Evolutionary conservation across 2,113 vertebrate species (phyloP), one percentile per base, ranked within the genome.

Genomic region (Myotis davidii): DNA sequence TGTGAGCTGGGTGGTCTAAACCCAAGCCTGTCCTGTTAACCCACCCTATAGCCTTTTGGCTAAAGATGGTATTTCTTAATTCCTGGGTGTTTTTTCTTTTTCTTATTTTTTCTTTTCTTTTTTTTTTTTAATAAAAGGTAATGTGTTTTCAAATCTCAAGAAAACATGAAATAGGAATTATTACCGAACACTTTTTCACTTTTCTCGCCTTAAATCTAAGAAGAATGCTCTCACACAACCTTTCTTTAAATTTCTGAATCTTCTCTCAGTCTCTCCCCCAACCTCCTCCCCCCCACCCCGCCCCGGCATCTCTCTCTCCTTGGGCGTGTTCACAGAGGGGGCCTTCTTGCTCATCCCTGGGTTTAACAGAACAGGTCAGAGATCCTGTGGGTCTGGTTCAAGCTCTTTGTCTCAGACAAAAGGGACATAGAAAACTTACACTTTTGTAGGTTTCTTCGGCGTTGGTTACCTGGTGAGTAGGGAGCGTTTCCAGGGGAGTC

Each of bases 401-500:
- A 12, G 52, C 69, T 69, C 34, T 88, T 67, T 73, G 61, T 37
- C 32, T 95, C 17, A 7, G 81, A 18, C 64, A 8, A 25, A 69
- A 1, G 42, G 39, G 9, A 65, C 45, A 67, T 2, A 39, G 69
- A 11, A 56, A 81, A 65, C 39, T 70, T 67, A 65, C 37, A 23
- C 67, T 93, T 90, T 61, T 59, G 48, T 42, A 18, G 48, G 73
- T 92, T 64, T 67, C 64, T 78, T 84, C 59, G 42, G 52, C 54
- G 89, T 77, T 14, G 54, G 88, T 79, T 69, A 70, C 29, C 69
- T 81, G 42, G 25, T 52, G 76, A 45, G 84, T 21, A 88, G 90
- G 74, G 91, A 89, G 72, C 39, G 42, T 84, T 94, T 91, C 54
- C 1, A 6, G 61, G 64, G 69, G 81, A 90, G 90, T 93, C 84